phyloP scores from a whole-genome alignment of 2,797 vertebrate species.

The Lycodopsis pacificus region DNA sequence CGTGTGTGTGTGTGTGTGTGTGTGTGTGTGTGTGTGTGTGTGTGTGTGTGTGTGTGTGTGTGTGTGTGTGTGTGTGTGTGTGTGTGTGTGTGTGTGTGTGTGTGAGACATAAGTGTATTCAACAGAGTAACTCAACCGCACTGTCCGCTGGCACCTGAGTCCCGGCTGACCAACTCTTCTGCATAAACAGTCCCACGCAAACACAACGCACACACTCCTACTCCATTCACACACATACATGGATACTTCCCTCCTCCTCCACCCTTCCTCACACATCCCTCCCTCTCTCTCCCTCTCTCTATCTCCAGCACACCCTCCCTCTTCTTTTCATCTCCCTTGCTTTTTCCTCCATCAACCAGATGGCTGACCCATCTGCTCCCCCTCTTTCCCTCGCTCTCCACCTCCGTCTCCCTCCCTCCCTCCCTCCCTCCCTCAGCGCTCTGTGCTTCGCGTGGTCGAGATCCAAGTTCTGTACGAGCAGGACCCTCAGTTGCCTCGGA shows the following conservation, averaged over 20 bases:
- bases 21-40: neutral
- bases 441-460: slow-evolving; percentile 72
- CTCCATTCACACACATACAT: slow-evolving; percentile 30
- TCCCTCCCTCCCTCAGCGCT: slow-evolving; percentile 56
- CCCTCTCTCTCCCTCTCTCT: slow-evolving; percentile 36
- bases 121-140: slow-evolving; percentile 43
- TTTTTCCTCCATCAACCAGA: slow-evolving; percentile 84
- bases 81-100: slow-evolving; percentile 18
- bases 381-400: slow-evolving; percentile 67
- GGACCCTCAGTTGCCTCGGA: slow-evolving; percentile 60
- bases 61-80: slow-evolving; percentile 32
- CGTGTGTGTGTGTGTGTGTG: too few relatives aligned
- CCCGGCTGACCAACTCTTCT: slow-evolving; percentile 47
- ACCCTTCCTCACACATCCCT: slow-evolving; percentile 40
- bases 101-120: slow-evolving; percentile 37
- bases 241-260: slow-evolving; percentile 25
- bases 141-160: slow-evolving; percentile 63
- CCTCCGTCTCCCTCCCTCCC: slow-evolving; percentile 50
- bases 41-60: slow-evolving; percentile 25
- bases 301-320: slow-evolving; percentile 62
- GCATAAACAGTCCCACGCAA: slow-evolving; percentile 49
- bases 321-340: slow-evolving; percentile 80
- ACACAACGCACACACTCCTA: slow-evolving; percentile 37
- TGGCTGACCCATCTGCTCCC: slow-evolving; percentile 88
- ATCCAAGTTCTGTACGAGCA: slow-evolving; percentile 72